A percentile compares a stretch with the other conserved stretches of the same genome.
phyloP scores from a whole-genome alignment of 1,140 invertebrate genomes.

The Leptinotarsa undecemlineata region DNA sequence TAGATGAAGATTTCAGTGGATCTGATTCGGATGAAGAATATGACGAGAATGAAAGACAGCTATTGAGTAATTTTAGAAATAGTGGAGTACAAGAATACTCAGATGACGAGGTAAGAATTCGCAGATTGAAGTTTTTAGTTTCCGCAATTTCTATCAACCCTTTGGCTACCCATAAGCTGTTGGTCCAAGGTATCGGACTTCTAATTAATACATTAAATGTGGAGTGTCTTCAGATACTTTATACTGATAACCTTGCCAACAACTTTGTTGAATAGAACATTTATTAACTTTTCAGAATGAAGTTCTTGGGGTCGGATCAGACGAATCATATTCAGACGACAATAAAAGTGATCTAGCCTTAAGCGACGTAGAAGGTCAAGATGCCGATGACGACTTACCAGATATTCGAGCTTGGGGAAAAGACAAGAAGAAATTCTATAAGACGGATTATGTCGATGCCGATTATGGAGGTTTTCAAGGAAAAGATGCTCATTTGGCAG shows the following conservation, averaged over 20 bases:
- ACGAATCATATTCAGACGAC: conserved; percentile 42
- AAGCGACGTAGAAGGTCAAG: conserved; percentile 74
- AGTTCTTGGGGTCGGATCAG: conserved; percentile 55
- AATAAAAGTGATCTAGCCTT: conserved; percentile 59
- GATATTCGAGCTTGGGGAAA: conserved; percentile 85
- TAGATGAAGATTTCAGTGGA: conserved; percentile 60
- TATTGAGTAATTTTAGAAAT: conserved; percentile 66
- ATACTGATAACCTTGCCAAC: too few species aligned
- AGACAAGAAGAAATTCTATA: conserved; percentile 77
- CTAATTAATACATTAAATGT: too few species aligned
- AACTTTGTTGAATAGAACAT: background rate
- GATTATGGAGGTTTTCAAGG: conserved; percentile 78
- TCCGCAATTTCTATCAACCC: too few species aligned
- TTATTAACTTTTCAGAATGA: conserved; percentile 50
- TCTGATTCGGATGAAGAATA: conserved; percentile 75
- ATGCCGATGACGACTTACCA: conserved; percentile 70
- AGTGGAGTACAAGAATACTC: conserved; percentile 58
- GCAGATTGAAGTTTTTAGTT: too few species aligned
- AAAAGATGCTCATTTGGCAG: conserved; percentile 73
- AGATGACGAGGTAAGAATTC: conserved; percentile 60
- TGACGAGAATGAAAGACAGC: conserved; percentile 64
- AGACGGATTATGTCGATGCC: conserved; percentile 85
- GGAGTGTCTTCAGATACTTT: background rate
- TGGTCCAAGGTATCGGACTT: background rate
- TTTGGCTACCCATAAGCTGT: too few species aligned